phyloP scores from a whole-genome alignment of 1,140 invertebrate species.

The Conus betulinus region DNA sequence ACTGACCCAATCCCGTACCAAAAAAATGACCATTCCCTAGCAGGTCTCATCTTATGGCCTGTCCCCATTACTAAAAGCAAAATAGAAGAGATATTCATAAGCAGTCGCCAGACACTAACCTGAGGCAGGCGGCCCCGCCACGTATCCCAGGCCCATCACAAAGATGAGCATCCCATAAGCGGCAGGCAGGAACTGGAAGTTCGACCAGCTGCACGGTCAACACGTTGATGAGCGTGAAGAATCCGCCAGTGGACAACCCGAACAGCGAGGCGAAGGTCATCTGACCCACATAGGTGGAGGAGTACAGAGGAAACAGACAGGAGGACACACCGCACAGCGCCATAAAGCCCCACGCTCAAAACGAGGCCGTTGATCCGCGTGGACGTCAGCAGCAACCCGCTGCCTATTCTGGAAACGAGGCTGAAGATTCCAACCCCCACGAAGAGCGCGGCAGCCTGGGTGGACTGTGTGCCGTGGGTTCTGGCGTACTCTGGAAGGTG shows the following conservation, averaged over 20 bases:
- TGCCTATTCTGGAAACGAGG: slow-evolving; percentile 14
- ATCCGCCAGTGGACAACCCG: not conserved
- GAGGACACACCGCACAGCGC: not conserved
- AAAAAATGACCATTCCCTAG: too few relatives aligned
- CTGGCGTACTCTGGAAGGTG: slow-evolving; percentile 8
- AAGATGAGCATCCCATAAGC: slow-evolving; percentile 3
- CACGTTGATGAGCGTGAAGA: not conserved
- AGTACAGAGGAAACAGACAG: not conserved
- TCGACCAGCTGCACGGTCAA: not conserved
- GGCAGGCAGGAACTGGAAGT: not conserved
- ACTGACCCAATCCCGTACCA: too few relatives aligned
- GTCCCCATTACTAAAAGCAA: too few relatives aligned
- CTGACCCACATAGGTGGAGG: not conserved
- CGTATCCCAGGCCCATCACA: not conserved
- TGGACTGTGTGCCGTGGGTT: not conserved
- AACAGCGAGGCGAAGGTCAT: not conserved
- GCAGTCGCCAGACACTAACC: not conserved
- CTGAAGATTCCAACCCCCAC: slow-evolving; percentile 10
- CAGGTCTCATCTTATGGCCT: too few relatives aligned
- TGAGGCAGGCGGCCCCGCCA: not conserved
- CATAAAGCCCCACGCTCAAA: not conserved
- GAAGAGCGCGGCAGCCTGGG: not conserved
- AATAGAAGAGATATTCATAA: too few relatives aligned
- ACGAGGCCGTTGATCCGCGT: not conserved
- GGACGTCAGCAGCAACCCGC: not conserved